phyloP scores from a whole-genome alignment of 2,797 vertebrate genomes.

The Urocyon cinereoargenteus region DNA sequence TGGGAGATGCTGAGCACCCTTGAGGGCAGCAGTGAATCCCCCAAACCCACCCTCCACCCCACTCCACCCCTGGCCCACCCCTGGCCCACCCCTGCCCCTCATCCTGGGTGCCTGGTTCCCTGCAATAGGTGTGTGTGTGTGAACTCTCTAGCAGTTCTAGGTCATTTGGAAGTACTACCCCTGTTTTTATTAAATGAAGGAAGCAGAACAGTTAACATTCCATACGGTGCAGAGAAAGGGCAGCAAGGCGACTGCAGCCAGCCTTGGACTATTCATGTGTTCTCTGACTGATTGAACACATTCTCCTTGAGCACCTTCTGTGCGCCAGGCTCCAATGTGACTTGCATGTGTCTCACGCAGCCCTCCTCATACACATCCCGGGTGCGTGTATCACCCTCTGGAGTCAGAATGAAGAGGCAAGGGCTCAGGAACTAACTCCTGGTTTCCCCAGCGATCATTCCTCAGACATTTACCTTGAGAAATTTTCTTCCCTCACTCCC shows the following conservation, averaged over 20 bases:
- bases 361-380: background rate
- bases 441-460: background rate
- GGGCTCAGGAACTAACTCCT: background rate
- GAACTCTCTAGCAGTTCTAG: background rate
- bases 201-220: background rate
- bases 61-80: no score
- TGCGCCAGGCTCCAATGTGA: background rate
- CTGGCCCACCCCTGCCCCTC: no score
- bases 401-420: background rate
- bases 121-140: background rate
- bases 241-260: no score
- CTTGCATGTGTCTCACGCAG: background rate
- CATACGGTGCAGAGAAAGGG: background rate
- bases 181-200: background rate
- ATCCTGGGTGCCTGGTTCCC: background rate
- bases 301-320: background rate
- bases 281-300: background rate
- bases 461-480: background rate
- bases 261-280: background rate
- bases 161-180: background rate
- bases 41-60: fast-evolving
- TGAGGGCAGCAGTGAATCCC: background rate
- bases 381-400: background rate
- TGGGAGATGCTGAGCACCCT: background rate
- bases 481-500: background rate